Base-by-base conservation (phyloP, 2,888 invertebrate genomes). In the Leptinotarsa peninsularis region DNA sequence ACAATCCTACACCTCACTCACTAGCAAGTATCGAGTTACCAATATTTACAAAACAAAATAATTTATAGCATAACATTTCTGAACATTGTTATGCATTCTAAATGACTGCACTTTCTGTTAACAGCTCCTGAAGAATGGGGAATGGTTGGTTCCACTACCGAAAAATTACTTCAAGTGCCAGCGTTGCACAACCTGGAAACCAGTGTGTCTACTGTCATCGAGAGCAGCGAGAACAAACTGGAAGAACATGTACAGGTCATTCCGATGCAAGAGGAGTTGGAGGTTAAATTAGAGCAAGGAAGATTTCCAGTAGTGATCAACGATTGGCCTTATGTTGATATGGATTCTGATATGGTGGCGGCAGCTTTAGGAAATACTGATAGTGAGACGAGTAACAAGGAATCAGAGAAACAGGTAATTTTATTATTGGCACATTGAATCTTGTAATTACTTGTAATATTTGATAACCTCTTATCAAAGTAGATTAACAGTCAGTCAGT, bases 251-350 rank as follows among this genome's bases (percentile, higher is more conserved):
- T 88, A 7, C 87, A 89, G 81, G 89, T 89, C 10, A 90, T 90
- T 72, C 90, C 90, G 1, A 90, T 91, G 89, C 90, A 91, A 85
- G 91, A 92, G 84, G 91, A 91, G 81, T 85, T 92, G 70, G 91
- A 91, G 83, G 91, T 92, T 23, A 88, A 90, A 72, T 81, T 90
- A 72, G 89, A 90, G 83, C 89, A 90, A 80, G 89, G 89, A 21
- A 88, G 87, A 4, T 89, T 90, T 81, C 90, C 89, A 1, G 89
- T 89, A 7, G 87, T 89, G 0, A 87, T 89, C 1, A 87, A 86
- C 73, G 88, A 89, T 82, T 89, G 89, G 89, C 85, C 87, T 15
- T 89, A 88, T 78, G 87, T 89, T 23, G 89, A 89, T 82, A 89
- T 89, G 86, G 88, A 89, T 77, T 85, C 87, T n/a, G 88, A 88